These are phyloP conservation scores for Diacarnus erythraeanus DNA, from an alignment of 37 sponge, comb jelly and placozoan genomes.

Conservation along the genomic window DNA sequence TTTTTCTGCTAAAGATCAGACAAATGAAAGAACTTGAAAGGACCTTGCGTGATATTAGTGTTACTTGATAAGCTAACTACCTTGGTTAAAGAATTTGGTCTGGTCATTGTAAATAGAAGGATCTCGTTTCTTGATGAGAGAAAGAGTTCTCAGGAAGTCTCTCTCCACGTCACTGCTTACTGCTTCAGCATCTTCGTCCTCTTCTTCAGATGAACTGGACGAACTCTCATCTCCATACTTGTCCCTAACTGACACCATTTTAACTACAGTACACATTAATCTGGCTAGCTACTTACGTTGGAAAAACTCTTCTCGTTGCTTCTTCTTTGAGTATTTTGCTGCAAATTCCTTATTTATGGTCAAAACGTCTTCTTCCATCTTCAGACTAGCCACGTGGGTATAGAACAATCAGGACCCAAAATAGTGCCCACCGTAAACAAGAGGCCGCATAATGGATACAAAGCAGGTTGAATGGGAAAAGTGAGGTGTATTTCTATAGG, in stretches of 20 bases:
- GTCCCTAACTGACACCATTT: constrained; percentile 44
- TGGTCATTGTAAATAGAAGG: constrained; percentile 63
- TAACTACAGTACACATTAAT: background rate
- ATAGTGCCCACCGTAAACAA: background rate
- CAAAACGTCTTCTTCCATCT: constrained; percentile 43
- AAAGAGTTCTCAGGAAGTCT: constrained; percentile 85
- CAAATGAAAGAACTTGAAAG: no score
- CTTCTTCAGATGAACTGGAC: constrained; percentile 65
- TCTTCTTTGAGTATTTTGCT: constrained; percentile 59
- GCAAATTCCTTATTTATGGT: constrained; percentile 88
- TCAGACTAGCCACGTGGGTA: background rate
- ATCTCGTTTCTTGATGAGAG: constrained; percentile 72
- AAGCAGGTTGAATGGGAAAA: background rate
- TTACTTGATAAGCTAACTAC: no score
- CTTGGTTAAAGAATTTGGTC: constrained; percentile 28
- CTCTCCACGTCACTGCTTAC: constrained; percentile 67
- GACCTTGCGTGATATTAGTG: no score
- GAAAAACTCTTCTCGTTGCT: constrained; percentile 77
- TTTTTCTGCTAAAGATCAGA: no score
- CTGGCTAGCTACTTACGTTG: constrained; percentile 54
- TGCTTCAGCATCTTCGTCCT: constrained; percentile 54
- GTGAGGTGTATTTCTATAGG: background rate
- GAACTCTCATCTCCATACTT: constrained; percentile 67
- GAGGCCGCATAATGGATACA: background rate
- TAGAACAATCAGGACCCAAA: background rate